These are phyloP conservation scores for Elephantulus edwardii DNA, from an alignment of 2,113 vertebrate species.

Conservation along the genomic window DNA sequence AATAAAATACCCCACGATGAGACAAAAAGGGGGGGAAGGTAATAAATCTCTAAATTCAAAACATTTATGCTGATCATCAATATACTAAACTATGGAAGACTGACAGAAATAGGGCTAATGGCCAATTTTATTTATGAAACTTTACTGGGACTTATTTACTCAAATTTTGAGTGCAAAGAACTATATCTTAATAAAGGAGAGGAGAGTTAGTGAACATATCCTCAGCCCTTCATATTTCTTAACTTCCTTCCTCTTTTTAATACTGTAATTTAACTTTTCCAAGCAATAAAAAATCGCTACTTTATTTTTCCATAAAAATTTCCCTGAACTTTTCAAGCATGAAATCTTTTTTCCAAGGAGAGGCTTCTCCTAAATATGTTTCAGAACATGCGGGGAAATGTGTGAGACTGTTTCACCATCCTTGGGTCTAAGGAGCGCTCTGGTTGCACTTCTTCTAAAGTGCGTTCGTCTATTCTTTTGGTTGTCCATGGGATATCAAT, in stretches of 20 bases:
- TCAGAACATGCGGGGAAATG: too few species aligned
- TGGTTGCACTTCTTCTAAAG: too few species aligned
- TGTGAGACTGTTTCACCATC: too few species aligned
- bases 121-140: conserved; percentile 43
- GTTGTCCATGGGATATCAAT: too few species aligned
- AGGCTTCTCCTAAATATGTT: too few species aligned
- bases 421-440: too few species aligned
- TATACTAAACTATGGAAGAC: neutral
- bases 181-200: neutral
- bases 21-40: neutral
- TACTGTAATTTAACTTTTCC: conserved; percentile 28
- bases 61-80: neutral
- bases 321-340: neutral
- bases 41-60: conserved; percentile 9
- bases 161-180: conserved; percentile 48
- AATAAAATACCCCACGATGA: neutral
- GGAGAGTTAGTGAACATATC: conserved; percentile 31
- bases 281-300: neutral
- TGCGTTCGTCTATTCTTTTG: too few species aligned
- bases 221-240: conserved; percentile 57
- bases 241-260: conserved; percentile 73
- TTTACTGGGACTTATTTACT: conserved; percentile 50
- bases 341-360: too few species aligned
- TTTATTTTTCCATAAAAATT: conserved; percentile 49
- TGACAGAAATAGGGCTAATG: conserved; percentile 29